A percentile compares a stretch with the other conserved stretches of the same genome.
Evolutionary conservation across 2,797 vertebrate species (phyloP).

Genomic region (Leptodactylus fallax): DNA sequence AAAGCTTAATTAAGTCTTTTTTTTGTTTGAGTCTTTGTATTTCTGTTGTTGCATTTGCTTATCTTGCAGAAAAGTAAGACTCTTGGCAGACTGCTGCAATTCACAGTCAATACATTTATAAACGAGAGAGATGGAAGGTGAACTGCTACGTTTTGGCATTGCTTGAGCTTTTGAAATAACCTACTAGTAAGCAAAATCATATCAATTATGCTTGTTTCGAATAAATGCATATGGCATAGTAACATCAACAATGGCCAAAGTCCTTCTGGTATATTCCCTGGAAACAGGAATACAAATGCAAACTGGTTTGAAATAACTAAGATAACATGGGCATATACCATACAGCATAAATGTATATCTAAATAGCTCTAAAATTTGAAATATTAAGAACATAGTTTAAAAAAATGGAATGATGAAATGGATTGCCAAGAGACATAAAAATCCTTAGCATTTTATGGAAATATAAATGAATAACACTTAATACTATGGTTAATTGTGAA

Average conservation of each 20-base stretch:
- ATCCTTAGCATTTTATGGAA: no score
- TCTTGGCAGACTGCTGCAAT: constrained; percentile 20
- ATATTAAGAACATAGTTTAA: no score
- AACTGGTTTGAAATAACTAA: background rate
- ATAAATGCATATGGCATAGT: background rate
- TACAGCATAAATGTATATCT: no score
- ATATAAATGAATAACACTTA: no score
- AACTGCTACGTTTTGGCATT: constrained; percentile 9
- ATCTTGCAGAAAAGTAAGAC: constrained; percentile 48
- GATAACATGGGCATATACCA: background rate
- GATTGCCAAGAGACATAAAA: no score
- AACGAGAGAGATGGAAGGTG: background rate
- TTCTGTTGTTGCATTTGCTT: constrained; percentile 26
- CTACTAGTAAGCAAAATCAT: constrained; percentile 22
- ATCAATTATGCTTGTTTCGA: background rate
- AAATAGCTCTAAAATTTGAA: no score
- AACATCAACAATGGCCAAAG: background rate
- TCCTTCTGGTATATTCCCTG: background rate
- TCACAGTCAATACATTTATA: constrained; percentile 48
- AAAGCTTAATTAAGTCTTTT: background rate
- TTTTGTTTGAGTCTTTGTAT: constrained; percentile 8
- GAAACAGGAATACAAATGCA: background rate
- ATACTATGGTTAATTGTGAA: no score
- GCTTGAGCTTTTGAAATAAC: constrained; percentile 20
- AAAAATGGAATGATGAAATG: no score